Evolutionary conservation across 2,113 vertebrate genomes (phyloP).

Genomic region (Bubalus kerabau): DNA sequence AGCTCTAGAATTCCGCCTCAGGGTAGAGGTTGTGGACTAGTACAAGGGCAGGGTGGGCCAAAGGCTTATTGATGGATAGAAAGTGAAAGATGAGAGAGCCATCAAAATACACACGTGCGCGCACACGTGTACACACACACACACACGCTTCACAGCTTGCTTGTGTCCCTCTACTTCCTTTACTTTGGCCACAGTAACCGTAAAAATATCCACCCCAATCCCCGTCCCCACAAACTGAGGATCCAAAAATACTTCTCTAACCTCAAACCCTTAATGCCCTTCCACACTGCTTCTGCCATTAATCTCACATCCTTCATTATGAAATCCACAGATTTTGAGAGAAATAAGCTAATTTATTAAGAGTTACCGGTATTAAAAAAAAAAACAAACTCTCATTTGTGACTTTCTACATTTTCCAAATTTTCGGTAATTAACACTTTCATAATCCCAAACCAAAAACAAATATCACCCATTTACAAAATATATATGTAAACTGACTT

Average conservation of each 20-base stretch:
- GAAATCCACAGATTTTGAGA: not conserved
- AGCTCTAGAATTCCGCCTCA: not conserved
- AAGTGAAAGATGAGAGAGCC: not conserved
- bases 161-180: not conserved
- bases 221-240: not conserved
- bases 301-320: not conserved
- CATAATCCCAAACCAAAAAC: not conserved
- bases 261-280: not conserved
- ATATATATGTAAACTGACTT: not conserved
- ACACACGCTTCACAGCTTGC: not conserved
- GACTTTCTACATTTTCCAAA: not conserved
- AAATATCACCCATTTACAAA: not conserved
- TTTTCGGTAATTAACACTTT: not conserved
- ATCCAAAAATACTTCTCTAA: not conserved
- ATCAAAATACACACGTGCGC: not conserved
- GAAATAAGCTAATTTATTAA: not conserved
- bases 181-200: not conserved
- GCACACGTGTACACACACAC: rapidly evolving
- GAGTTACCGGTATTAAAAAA: not conserved
- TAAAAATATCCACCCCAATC: not conserved
- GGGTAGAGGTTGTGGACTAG: not conserved
- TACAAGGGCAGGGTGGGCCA: not conserved
- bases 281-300: not conserved
- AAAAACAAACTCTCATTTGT: not conserved
- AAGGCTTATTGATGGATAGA: not conserved